A percentile compares a stretch with the other conserved stretches of the same genome.
phyloP scores from a whole-genome alignment of 2,797 vertebrate genomes.

The Typhlichthys eigenmanni region DNA sequence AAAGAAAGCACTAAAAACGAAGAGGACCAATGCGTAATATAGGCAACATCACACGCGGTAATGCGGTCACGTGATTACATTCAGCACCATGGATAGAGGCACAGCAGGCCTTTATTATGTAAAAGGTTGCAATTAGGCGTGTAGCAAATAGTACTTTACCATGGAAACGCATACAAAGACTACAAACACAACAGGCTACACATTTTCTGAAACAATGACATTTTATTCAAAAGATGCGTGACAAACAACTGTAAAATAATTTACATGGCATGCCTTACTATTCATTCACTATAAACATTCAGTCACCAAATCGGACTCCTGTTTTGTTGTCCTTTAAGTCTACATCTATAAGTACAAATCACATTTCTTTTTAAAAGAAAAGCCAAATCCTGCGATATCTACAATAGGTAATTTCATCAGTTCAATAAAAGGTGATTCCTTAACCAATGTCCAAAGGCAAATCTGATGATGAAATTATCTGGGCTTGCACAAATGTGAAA shows the following conservation, averaged over 20 bases:
- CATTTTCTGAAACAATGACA: conserved; percentile 74
- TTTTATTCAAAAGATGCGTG: conserved; percentile 83
- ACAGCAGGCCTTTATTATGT: too few species aligned
- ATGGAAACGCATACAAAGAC: background rate
- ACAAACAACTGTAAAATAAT: conserved; percentile 82
- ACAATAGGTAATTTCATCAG: conserved; percentile 67
- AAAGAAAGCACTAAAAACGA: conserved; percentile 4
- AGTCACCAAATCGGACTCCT: conserved; percentile 76
- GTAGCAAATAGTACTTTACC: background rate
- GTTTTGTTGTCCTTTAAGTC: conserved; percentile 55
- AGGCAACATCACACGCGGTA: background rate
- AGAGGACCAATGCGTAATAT: conserved; percentile 20
- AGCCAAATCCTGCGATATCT: conserved; percentile 74
- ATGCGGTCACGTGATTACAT: conserved; percentile 53
- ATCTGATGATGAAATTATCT: conserved; percentile 62
- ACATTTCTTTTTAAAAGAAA: conserved; percentile 73
- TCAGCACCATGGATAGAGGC: conserved; percentile 78
- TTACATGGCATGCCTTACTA: conserved; percentile 82
- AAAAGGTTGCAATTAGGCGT: background rate
- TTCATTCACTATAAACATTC: conserved; percentile 79
- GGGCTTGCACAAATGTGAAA: conserved; percentile 52
- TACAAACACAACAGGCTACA: conserved; percentile 41
- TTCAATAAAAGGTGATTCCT: conserved; percentile 59
- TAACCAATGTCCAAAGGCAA: conserved; percentile 52
- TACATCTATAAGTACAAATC: conserved; percentile 79